Evolutionary conservation across 2,113 vertebrate species (phyloP), one percentile per base, ranked within the genome.

Genomic region (Urocitellus parryii): DNA sequence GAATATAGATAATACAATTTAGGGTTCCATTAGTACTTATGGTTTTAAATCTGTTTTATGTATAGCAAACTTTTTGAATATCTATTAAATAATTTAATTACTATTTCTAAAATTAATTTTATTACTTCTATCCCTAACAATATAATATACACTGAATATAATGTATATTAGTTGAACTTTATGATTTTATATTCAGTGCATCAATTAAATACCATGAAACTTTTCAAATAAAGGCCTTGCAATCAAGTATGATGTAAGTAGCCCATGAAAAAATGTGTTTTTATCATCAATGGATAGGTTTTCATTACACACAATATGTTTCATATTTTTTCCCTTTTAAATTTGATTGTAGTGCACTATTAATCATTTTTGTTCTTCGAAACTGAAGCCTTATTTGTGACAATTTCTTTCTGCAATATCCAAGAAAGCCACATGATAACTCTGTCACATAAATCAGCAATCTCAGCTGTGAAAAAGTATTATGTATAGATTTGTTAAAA

Each of bases 401-500:
- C 13, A 14, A 2, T 53, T 53, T 72, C 29, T 88, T 51, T 48
- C 22, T 7, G 5, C 12, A 80, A 1, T 70, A 70, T 85, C 48
- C 29, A 93, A 89, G 58, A 86, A 90, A 68, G 12, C 7, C 39
- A 88, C 29, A 37, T 81, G 37, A 51, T 14, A 86, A 80, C 2
- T 74, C 18, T 37, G 76, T 76, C 80, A 88, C 24, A 24, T 72
- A 63, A 90, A 94, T 85, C 91, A 83, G 22, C 10, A 63, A 4
- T 83, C 29, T 91, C 65, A 90, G 24, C 8, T 96, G 14, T 78
- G 22, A 96, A 84, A 3, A 56, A 68, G n/a, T 73, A 79, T 86
- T 89, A 96, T 97, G 37, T 74, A 84, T 48, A 82, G 56, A 12
- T 45, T 95, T 80, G 79, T 88, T 22, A 14, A 88, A 74, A 90